These are phyloP conservation scores for Acrobasis consociella DNA, from an alignment of 2,888 invertebrate species.

Conservation along the genomic window DNA sequence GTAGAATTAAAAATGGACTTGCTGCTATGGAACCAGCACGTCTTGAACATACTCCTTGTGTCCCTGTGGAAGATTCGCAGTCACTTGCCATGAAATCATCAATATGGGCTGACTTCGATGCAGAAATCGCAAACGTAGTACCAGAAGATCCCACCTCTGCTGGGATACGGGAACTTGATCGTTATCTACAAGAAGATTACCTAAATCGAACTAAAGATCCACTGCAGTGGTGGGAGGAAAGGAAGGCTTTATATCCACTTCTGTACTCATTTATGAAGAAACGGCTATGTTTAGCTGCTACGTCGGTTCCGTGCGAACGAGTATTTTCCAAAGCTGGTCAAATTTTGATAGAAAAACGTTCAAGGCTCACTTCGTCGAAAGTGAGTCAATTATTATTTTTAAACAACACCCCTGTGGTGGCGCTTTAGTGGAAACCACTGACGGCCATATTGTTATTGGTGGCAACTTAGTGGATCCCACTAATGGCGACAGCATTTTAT, in stretches of 20 bases:
- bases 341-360: conserved; percentile 4
- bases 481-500: no score
- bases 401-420: no score
- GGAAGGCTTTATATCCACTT: conserved; percentile 10
- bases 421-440: no score
- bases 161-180: conserved; percentile 1
- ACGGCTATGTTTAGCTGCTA: conserved; percentile 5
- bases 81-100: not conserved
- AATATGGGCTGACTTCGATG: conserved; percentile 12
- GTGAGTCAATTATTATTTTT: conserved; percentile 13
- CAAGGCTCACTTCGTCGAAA: conserved; percentile 1
- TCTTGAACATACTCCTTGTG: not conserved
- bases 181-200: not conserved
- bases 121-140: not conserved
- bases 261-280: conserved; percentile 1
- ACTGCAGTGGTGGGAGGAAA: conserved; percentile 13
- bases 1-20: no score
- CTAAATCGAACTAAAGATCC: conserved; percentile 12
- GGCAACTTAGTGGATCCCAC: no score
- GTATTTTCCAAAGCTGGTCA: conserved; percentile 22
- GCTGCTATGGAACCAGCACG: no score
- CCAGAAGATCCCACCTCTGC: conserved; percentile 10
- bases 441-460: no score
- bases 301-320: conserved; percentile 20
- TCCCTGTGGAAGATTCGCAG: not conserved